Base-by-base conservation (phyloP, 2,797 vertebrate genomes). In the Lophius americanus region DNA sequence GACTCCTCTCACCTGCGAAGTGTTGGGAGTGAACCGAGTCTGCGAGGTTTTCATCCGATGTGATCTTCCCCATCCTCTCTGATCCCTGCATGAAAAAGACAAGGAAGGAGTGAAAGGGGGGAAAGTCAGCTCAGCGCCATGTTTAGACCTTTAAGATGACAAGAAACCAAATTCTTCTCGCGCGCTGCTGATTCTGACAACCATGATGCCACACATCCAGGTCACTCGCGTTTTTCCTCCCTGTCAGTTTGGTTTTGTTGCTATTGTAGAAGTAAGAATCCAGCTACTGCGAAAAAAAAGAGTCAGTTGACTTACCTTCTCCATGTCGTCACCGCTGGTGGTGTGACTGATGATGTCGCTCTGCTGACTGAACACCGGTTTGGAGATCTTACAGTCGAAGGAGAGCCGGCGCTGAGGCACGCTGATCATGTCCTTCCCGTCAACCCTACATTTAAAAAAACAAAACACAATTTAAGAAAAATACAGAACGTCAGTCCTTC, bases 361-460 rank as follows among this genome's bases (percentile, higher is more conserved):
- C 71, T 95, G 95, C 37, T 95, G 92, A 52, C 86, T 90, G 44
- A 94, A 93, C 39, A 91, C 42, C 1, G 93, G 87, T 61, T 92
- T 91, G 12, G 94, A 93, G 10, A 74, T 83, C 78, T 95, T 94
- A 1, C 89, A 94, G 88, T 95, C 94, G 54, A 95, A 94, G 0
- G 94, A 95, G 59, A 95, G 92, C 1, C 94, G 92, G 12, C 93
- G 89, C 86, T 93, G 95, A 4, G 96, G 94, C 64, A 95, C 53
- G 58, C 93, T 94, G 82, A 93, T 93, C 79, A 93, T 76, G 1
- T 98, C 97, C 85, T 96, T 97, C 60, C 96, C 97, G 42, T 98
- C 97, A 91, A 98, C 97, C 85, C 97, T 98, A 64, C 42, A 35
- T 33, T 42, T 6, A 70, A 4, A 9, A 64, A 70, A 1, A 79